Percentiles rank a stretch among this genome's conserved stretches.
phyloP scores from a whole-genome alignment of 2,888 invertebrate species.

The Rhamphomyia laevipes region DNA sequence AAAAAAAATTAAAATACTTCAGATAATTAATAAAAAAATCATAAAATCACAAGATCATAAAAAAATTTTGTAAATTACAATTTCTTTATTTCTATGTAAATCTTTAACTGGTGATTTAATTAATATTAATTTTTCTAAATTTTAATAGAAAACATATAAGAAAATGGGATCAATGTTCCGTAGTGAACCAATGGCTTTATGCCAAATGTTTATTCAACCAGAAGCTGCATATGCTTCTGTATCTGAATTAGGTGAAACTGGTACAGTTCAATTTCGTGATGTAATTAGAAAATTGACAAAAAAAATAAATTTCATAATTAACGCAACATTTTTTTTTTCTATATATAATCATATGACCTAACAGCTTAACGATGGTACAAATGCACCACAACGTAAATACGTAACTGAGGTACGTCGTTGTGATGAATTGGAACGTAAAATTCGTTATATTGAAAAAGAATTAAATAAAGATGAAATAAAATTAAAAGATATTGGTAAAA shows the following conservation, averaged over 20 bases:
- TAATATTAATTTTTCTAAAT: too few species aligned
- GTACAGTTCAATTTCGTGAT: slow-evolving; percentile 90
- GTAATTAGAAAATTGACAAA: slow-evolving; percentile 51
- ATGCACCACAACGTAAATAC: slow-evolving; percentile 73
- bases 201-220: slow-evolving; percentile 93
- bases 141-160: too few species aligned
- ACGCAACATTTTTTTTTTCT: too few species aligned
- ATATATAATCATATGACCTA: slow-evolving; percentile 5
- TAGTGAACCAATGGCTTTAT: slow-evolving; percentile 84
- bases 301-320: neutral
- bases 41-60: too few species aligned
- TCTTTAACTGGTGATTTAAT: too few species aligned
- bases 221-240: slow-evolving; percentile 92
- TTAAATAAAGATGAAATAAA: slow-evolving; percentile 61
- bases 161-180: slow-evolving; percentile 74
- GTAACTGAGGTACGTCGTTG: slow-evolving; percentile 73
- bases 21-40: too few species aligned
- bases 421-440: slow-evolving; percentile 72
- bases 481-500: slow-evolving; percentile 50
- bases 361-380: slow-evolving; percentile 65
- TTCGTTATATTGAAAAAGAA: slow-evolving; percentile 68
- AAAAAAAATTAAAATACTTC: neutral
- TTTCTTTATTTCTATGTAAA: too few species aligned
- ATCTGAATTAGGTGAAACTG: slow-evolving; percentile 89
- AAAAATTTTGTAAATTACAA: too few species aligned